Percentiles rank a stretch among this genome's conserved stretches.
Conservation (phyloP, 2,113 vertebrate species). For the Globicephala melas region DNA sequence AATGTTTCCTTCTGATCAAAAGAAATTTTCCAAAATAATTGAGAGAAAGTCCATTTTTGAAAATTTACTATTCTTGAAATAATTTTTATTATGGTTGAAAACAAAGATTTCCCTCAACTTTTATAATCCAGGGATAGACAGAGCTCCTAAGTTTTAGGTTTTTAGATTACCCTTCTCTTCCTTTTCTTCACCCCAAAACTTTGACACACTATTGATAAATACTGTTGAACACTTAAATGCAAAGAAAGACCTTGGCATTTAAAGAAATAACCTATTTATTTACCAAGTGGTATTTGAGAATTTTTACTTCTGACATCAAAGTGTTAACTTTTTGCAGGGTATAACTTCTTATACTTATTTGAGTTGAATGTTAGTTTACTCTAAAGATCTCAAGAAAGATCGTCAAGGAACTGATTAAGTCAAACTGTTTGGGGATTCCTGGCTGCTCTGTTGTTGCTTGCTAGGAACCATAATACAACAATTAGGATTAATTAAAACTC, state of each 20-base stretch:
- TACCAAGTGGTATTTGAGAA: background rate
- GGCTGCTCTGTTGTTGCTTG: conserved; percentile 71
- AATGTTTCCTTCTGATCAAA: background rate
- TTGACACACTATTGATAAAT: background rate
- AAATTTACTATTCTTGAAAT: background rate
- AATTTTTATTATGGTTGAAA: background rate
- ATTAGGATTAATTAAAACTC: conserved; percentile 81
- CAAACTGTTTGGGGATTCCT: conserved; percentile 71
- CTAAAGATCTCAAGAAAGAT: conserved; percentile 70
- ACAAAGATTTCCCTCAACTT: background rate
- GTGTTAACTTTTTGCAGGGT: conserved; percentile 6
- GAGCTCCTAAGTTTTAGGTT: background rate
- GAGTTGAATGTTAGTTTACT: conserved; percentile 67
- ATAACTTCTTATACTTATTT: conserved; percentile 68
- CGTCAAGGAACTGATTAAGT: conserved; percentile 78
- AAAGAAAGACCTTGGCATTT: background rate
- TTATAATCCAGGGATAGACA: background rate
- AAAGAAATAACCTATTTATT: background rate
- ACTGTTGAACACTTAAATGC: background rate
- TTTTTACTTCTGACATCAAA: conserved; percentile 47
- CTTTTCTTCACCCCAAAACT: background rate
- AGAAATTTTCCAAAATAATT: background rate
- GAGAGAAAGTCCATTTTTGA: background rate
- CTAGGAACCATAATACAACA: conserved; percentile 74
- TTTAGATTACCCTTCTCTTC: background rate